phyloP scores from a whole-genome alignment of 1,140 invertebrate species.

The Drosophila sucinea region DNA sequence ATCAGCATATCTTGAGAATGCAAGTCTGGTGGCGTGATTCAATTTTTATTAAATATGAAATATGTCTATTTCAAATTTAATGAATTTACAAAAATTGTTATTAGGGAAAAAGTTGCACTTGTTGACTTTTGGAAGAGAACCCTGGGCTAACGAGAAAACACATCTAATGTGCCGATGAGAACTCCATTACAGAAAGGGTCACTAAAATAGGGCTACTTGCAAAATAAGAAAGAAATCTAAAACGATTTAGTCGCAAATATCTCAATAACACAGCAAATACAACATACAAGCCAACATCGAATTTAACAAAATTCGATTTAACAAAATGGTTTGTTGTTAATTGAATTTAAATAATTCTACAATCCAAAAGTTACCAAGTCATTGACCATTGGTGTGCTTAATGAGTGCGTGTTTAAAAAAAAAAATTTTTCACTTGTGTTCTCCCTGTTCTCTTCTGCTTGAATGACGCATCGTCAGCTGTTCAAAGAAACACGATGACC shows the following conservation, averaged over 20 bases:
- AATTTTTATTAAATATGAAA: constrained; percentile 19
- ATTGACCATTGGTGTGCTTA: constrained; percentile 29
- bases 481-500: constrained; percentile 44
- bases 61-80: constrained; percentile 5
- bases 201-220: constrained; percentile 13
- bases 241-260: not conserved
- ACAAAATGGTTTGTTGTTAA: not conserved
- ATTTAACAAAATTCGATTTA: too few species aligned
- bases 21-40: not conserved
- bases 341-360: not conserved
- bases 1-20: not conserved
- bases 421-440: constrained; percentile 27
- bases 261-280: not conserved
- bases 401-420: constrained; percentile 25
- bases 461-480: constrained; percentile 80
- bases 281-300: not conserved
- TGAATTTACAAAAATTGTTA: constrained; percentile 23
- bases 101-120: constrained; percentile 50
- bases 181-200: constrained; percentile 12
- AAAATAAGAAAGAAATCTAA: not conserved
- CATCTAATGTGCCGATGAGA: not conserved
- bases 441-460: constrained; percentile 40
- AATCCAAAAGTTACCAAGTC: constrained; percentile 15
- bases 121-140: constrained; percentile 49
- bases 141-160: constrained; percentile 1